Base-by-base conservation (phyloP, 92 coral and sea anemone species). In the Parazoanthus darwini region DNA sequence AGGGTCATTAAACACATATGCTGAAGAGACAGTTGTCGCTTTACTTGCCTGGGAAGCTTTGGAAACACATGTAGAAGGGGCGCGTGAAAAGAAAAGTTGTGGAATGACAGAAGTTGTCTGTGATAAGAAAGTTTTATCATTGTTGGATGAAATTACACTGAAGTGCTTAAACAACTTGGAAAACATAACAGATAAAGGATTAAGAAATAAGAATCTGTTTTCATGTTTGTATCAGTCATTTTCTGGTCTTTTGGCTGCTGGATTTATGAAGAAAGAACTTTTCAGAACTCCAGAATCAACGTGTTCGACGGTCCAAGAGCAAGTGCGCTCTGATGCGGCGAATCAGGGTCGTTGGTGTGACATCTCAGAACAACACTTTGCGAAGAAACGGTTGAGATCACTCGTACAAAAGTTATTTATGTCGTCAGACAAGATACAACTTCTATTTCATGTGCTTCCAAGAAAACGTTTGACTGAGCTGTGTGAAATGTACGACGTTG, bases 1-100 rank as follows among this genome's bases (percentile, higher is more conserved):
- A 82, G 86, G 86, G 18, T 66, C 86, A 9, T 42, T 82, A 13
- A 82, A 82, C 26, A 82, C 56, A 37, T 82, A 82, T 75, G 77
- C 39, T 66, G 86, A 82, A 65, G 75, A 82, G 10, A 23, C 76
- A 39, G 26, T 82, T 39, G 48, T 65, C 8, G 70, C 86, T 22
- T 39, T n/a, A 36, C 35, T 82, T n/a, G 86, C 74, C 2, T 65
- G 70, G 86, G 75, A 82, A 23, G 59, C 26, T 15, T 23, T 82
- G 26, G 38, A 82, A 66, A 15, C 11, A 39, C 74, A 66, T 3
- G 16, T 66, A 9, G 66, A 18, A 20, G 9, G 5, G 35, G 35
- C 22, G 0, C n/a, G n/a, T 25, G 86, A 66, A 35, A 44, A 15
- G 35, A 66, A 9, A 22, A 3, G 58, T 35, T 38, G 3, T 16